A percentile compares a stretch with the other conserved stretches of the same genome.
These are phyloP conservation scores for Poeciliopsis prolifica DNA, from an alignment of 2,113 vertebrate species.

Conservation along the genomic window DNA sequence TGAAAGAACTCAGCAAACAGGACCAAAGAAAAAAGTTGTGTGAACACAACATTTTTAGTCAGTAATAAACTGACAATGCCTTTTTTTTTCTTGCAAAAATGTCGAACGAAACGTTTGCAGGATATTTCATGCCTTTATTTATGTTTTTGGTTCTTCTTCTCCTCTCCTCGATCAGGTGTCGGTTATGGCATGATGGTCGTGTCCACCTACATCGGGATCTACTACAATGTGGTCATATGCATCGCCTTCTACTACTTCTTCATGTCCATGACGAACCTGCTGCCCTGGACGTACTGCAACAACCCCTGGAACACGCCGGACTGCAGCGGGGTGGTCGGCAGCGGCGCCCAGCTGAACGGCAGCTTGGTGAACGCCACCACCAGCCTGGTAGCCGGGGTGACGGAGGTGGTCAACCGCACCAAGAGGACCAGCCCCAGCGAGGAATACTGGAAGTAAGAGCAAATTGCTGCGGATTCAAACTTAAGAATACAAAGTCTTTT, in stretches of 20 bases:
- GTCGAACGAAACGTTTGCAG: background rate
- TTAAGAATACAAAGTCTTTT: too few species aligned
- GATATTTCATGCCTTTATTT: background rate
- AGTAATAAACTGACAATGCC: too few species aligned
- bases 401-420: conserved; percentile 84
- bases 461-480: too few species aligned
- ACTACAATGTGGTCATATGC: conserved; percentile 99
- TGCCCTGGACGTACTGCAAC: conserved; percentile 98
- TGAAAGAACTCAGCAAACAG: background rate
- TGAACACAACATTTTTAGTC: too few species aligned
- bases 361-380: conserved; percentile 70
- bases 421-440: conserved; percentile 97
- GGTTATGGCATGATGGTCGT: conserved; percentile 99
- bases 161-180: conserved; percentile 80
- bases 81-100: background rate
- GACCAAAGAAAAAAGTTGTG: background rate
- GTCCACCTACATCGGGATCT: conserved; percentile 97
- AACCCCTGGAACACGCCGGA: conserved; percentile 93
- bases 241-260: conserved; percentile 99
- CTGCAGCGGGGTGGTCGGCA: conserved; percentile 85
- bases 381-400: conserved; percentile 74
- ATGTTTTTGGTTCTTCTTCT: background rate
- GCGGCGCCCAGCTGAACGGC: conserved; percentile 69
- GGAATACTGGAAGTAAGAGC: conserved; percentile 95
- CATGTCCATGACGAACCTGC: conserved; percentile 91